phyloP scores from a whole-genome alignment of 35 echinoderm and acorn worm genomes.

The Acanthaster planci region DNA sequence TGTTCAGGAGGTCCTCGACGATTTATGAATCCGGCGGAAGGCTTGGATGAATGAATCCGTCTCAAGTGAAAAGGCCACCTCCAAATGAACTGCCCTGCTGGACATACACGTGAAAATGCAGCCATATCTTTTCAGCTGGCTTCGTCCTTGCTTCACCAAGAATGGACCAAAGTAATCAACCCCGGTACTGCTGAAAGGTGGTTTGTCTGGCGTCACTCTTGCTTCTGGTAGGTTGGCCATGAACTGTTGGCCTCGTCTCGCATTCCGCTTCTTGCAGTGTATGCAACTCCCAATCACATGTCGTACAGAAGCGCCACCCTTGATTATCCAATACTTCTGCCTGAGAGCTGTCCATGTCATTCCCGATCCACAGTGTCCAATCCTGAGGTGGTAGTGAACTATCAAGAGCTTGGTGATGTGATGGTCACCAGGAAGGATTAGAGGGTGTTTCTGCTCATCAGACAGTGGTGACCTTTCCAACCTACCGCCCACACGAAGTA shows the following conservation, averaged over 20 bases:
- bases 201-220: conserved; percentile 41
- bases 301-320: conserved; percentile 38
- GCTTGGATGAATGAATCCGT: conserved; percentile 69
- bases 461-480: conserved; percentile 27
- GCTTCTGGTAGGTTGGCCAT: conserved; percentile 66
- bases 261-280: conserved; percentile 52
- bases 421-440: conserved; percentile 51
- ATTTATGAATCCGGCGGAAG: conserved; percentile 45
- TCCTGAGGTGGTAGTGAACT: conserved; percentile 1
- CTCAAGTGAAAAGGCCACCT: conserved; percentile 37
- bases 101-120: conserved; percentile 64
- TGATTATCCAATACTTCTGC: conserved; percentile 55
- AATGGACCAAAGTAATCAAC: conserved; percentile 77
- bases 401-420: too few species aligned
- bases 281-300: conserved; percentile 51
- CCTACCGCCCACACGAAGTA: conserved; percentile 49
- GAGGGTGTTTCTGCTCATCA: conserved; percentile 44
- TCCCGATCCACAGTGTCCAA: not conserved
- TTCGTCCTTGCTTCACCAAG: conserved; percentile 54
- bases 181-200: conserved; percentile 43
- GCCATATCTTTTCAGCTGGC: conserved; percentile 56
- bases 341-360: conserved; percentile 31
- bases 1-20: conserved; percentile 44
- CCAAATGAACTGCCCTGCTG: conserved; percentile 55
- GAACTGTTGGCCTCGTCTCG: conserved; percentile 33